Evolutionary conservation across 2,113 vertebrate species (phyloP).

Genomic region (Morone saxatilis): DNA sequence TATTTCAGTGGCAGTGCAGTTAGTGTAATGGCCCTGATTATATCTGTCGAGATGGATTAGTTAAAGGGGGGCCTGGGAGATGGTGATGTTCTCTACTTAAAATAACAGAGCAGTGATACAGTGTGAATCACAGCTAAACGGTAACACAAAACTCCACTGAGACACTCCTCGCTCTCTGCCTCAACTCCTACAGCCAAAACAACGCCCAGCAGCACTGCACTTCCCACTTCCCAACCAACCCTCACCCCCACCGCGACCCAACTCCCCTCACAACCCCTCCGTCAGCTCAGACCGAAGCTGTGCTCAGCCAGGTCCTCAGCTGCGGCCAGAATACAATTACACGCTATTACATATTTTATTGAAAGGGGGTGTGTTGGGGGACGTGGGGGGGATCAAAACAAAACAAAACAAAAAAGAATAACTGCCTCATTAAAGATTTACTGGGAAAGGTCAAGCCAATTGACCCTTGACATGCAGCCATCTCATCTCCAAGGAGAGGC

Average conservation of each 20-base stretch:
- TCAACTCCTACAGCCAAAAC: conserved; percentile 48
- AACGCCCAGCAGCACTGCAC: conserved; percentile 35
- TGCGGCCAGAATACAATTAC: conserved; percentile 64
- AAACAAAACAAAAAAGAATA: conserved; percentile 64
- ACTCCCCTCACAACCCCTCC: conserved; percentile 39
- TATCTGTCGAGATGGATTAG: conserved; percentile 67
- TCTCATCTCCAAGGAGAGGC: conserved; percentile 28
- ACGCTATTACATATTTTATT: conserved; percentile 67
- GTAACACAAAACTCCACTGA: conserved; percentile 65
- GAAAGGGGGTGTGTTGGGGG: conserved; percentile 33
- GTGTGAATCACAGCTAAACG: conserved; percentile 59
- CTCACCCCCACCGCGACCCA: conserved; percentile 26
- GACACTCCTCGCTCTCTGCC: conserved; percentile 40
- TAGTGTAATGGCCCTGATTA: conserved; percentile 64
- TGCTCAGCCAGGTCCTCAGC: conserved; percentile 41
- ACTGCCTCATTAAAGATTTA: conserved; percentile 67
- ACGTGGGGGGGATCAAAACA: conserved; percentile 46
- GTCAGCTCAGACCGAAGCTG: conserved; percentile 28
- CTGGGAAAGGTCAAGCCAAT: conserved; percentile 54
- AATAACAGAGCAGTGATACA: conserved; percentile 62
- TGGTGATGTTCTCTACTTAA: conserved; percentile 39
- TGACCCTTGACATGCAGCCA: conserved; percentile 51
- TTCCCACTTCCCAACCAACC: conserved; percentile 44
- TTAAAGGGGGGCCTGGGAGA: conserved; percentile 46
- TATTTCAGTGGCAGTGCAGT: conserved; percentile 58